Percentiles rank a stretch among this genome's conserved stretches.
These are phyloP conservation scores for Suncus etruscus DNA, from an alignment of 2,113 vertebrate genomes.

Conservation along the genomic window DNA sequence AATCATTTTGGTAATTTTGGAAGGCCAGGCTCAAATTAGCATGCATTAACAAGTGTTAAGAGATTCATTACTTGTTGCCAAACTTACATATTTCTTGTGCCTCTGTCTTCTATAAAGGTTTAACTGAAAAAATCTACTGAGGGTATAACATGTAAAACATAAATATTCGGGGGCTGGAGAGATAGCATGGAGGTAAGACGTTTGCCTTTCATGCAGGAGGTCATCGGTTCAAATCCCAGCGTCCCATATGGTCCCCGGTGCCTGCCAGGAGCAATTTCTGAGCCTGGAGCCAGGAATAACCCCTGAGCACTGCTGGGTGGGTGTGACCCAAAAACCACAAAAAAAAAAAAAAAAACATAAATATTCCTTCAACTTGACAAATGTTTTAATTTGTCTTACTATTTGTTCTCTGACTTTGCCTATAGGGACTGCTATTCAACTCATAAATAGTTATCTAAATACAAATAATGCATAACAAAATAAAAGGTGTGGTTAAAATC, in stretches of 20 bases:
- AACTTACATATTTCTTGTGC: background rate
- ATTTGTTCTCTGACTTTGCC: background rate
- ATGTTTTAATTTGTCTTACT: slow-evolving; percentile 42
- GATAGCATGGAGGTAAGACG: too few relatives aligned
- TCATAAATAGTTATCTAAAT: slow-evolving; percentile 34
- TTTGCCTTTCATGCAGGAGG: too few relatives aligned
- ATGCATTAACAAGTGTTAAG: slow-evolving; percentile 19
- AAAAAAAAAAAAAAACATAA: too few relatives aligned
- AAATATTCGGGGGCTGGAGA: too few relatives aligned
- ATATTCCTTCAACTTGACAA: background rate
- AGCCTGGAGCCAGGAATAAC: too few relatives aligned
- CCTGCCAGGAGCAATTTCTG: too few relatives aligned
- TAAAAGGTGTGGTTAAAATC: background rate
- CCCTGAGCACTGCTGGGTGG: too few relatives aligned
- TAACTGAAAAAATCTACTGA: background rate
- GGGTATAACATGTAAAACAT: slow-evolving; percentile 29
- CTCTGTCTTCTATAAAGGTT: slow-evolving; percentile 2
- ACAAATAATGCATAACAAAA: background rate
- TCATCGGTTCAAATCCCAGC: too few relatives aligned
- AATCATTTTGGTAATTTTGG: background rate
- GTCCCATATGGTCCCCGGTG: too few relatives aligned
- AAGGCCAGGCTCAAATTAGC: slow-evolving; percentile 3
- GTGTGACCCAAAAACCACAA: too few relatives aligned
- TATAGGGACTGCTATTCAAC: background rate
- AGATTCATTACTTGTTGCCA: slow-evolving; percentile 3